Base-by-base conservation (phyloP, 37 sponge, comb jelly and placozoan genomes). In the Crambe crambe region DNA sequence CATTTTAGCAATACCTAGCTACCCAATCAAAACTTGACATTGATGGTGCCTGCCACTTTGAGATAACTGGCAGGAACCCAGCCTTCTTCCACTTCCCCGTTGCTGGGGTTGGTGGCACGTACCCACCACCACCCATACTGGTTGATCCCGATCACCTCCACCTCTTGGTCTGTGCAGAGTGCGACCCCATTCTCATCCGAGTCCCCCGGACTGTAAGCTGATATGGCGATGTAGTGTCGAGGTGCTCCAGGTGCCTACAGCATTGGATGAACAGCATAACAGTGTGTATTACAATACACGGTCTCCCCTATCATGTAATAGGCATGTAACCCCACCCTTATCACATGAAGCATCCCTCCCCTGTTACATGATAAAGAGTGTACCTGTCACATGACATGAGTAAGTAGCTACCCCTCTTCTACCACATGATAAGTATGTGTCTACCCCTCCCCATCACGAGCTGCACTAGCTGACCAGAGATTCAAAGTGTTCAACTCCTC, bases 11-110 rank as follows among this genome's bases (percentile, higher is more conserved):
- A n/a, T n/a, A n/a, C n/a, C n/a, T n/a, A n/a, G n/a, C n/a, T n/a
- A n/a, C n/a, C n/a, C n/a, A n/a, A n/a, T n/a, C n/a, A n/a, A n/a
- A n/a, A n/a, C n/a, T n/a, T n/a, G n/a, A n/a, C 12, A 34, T 65
- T 9, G 3, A 31, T 18, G 1, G 31, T 2, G 12, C 66, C 35
- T 18, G 73, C 60, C 41, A 77, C 73, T 54, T 81, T 70, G 26
- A 94, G 85, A 40, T 90, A 87, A 31, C 91, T 83, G 27, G 95
- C 90, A 12, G 95, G 95, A 1, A 90, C 91, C 95, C 95, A 94
- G 35, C 95, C 95, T 58, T 85, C 80, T 57, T 69, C 75, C 26
- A 72, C 36, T 29, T 80, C 63, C 27, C 69, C 47, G 25, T 36
- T 86, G 44, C 72, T 58, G 31, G 76, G 57, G 37, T 78, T 72